Percentiles rank a stretch among this genome's conserved stretches.
Evolutionary conservation across 2,888 invertebrate genomes (phyloP).

Genomic region (Monochamus alternatus): DNA sequence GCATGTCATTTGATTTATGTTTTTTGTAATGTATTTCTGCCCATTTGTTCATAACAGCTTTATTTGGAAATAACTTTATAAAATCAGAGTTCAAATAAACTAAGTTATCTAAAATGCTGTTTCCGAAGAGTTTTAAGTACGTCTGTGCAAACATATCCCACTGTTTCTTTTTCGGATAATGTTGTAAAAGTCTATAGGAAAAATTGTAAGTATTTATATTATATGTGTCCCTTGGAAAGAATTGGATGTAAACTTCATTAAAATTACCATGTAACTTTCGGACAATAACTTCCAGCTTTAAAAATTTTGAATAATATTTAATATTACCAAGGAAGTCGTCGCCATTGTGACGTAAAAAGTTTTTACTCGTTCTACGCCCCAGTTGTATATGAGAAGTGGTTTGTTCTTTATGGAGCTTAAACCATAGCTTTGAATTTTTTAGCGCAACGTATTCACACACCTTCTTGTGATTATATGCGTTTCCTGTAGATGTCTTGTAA

Average conservation of each 20-base stretch:
- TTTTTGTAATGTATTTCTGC: constrained; percentile 47
- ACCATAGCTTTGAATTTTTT: constrained; percentile 48
- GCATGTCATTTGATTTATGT: constrained; percentile 39
- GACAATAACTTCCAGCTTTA: constrained; percentile 43
- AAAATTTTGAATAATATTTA: constrained; percentile 32
- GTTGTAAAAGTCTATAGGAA: not conserved
- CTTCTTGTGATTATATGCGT: constrained; percentile 40
- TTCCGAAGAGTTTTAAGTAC: constrained; percentile 42
- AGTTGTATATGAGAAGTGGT: constrained; percentile 20
- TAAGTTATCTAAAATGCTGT: constrained; percentile 35
- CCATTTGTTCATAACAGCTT: constrained; percentile 47
- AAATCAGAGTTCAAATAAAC: constrained; percentile 26
- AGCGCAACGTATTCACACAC: constrained; percentile 44
- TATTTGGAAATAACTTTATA: constrained; percentile 39
- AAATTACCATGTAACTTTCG: constrained; percentile 46
- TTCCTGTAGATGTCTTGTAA: constrained; percentile 33
- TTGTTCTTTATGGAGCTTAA: constrained; percentile 40
- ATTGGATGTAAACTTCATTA: constrained; percentile 39
- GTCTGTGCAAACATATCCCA: constrained; percentile 46
- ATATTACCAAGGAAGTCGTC: constrained; percentile 46
- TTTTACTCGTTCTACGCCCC: constrained; percentile 49
- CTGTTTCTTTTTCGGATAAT: constrained; percentile 8
- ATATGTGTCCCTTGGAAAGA: not conserved
- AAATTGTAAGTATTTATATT: not conserved
- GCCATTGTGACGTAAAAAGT: constrained; percentile 40